These are phyloP conservation scores for Carabus problematicus DNA, from an alignment of 2,888 invertebrate genomes.

Conservation along the genomic window DNA sequence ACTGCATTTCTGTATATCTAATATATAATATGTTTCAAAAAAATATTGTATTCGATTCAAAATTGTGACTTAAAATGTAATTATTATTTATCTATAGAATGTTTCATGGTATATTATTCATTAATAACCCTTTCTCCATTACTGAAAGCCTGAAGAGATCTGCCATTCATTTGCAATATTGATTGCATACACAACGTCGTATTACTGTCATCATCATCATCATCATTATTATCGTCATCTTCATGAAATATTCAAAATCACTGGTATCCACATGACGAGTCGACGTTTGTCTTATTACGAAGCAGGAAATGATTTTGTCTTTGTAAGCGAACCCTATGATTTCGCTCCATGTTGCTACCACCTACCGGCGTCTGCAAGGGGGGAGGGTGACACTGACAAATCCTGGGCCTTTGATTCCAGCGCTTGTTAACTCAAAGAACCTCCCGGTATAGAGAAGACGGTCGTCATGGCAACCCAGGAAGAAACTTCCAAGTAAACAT, in stretches of 20 bases:
- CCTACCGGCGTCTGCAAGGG: not conserved
- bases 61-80: too few species aligned
- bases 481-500: constrained; percentile 27
- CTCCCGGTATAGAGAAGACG: constrained; percentile 1
- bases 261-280: not conserved
- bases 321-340: constrained; percentile 40
- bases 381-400: constrained; percentile 19
- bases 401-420: constrained; percentile 39
- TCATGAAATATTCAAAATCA: not conserved
- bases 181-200: too few species aligned
- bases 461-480: constrained; percentile 21
- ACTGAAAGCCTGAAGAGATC: too few species aligned
- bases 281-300: constrained; percentile 32
- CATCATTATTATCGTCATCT: not conserved
- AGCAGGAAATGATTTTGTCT: constrained; percentile 34
- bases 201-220: too few species aligned
- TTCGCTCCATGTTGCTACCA: constrained; percentile 10
- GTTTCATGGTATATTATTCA: too few species aligned
- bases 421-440: constrained; percentile 20
- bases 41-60: too few species aligned
- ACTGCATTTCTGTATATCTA: too few species aligned
- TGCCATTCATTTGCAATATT: too few species aligned
- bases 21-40: too few species aligned
- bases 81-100: too few species aligned
- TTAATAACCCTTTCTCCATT: too few species aligned